Evolutionary conservation across 2,113 vertebrate genomes (phyloP).

Genomic region (Lophochroa leadbeateri): DNA sequence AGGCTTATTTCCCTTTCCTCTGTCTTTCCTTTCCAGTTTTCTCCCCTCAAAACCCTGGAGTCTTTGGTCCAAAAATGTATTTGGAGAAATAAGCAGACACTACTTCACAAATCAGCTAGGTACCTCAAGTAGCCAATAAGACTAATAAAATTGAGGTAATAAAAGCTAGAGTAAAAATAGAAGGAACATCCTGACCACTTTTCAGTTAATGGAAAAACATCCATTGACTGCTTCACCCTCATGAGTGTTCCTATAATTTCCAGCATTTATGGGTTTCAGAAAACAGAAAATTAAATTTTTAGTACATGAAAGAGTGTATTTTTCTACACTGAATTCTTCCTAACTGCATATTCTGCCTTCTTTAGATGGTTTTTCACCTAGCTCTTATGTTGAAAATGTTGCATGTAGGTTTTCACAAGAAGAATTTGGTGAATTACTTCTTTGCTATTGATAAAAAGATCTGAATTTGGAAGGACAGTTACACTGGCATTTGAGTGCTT

Average conservation of each 20-base stretch:
- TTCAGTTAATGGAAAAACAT: not conserved
- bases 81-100: not conserved
- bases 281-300: not conserved
- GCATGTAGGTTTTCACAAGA: not conserved
- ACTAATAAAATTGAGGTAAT: not conserved
- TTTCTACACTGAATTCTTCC: not conserved
- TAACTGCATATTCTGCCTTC: not conserved
- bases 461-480: not conserved
- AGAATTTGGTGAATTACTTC: not conserved
- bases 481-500: not conserved
- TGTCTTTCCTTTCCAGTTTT: not conserved
- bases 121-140: not conserved
- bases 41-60: not conserved
- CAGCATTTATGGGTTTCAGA: not conserved
- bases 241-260: not conserved
- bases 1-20: not conserved
- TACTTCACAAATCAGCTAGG: not conserved
- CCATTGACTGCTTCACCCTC: not conserved
- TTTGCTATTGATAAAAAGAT: not conserved
- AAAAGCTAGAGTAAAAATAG: not conserved
- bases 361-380: not conserved
- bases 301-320: not conserved
- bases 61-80: not conserved
- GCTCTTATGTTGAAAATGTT: not conserved
- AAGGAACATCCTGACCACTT: not conserved